phyloP scores from a whole-genome alignment of 92 coral and sea anemone species.

The Epizoanthus fatuus region DNA sequence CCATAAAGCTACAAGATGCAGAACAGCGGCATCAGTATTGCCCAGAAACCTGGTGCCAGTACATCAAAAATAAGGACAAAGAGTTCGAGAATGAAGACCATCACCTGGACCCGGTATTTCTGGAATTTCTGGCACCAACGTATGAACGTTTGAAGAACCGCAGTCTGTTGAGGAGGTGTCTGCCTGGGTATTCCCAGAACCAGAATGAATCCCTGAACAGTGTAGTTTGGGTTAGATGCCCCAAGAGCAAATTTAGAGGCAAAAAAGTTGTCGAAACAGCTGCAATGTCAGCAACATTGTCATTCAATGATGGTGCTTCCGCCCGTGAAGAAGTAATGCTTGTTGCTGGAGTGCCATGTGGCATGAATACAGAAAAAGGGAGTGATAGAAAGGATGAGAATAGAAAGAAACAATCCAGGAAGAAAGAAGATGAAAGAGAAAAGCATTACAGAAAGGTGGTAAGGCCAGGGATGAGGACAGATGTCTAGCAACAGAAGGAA shows the following conservation, averaged over 20 bases:
- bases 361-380: neutral
- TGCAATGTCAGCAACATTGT: neutral
- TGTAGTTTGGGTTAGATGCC: neutral
- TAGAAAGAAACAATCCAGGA: too few relatives aligned
- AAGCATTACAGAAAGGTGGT: too few relatives aligned
- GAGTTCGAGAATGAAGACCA: neutral
- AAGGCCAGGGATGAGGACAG: too few relatives aligned
- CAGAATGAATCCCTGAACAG: neutral
- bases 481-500: too few relatives aligned
- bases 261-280: neutral
- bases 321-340: neutral
- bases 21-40: constrained; percentile 6
- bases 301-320: constrained; percentile 5
- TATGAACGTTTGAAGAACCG: neutral
- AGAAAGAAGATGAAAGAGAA: too few relatives aligned
- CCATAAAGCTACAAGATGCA: neutral
- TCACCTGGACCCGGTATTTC: neutral
- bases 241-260: neutral
- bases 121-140: neutral
- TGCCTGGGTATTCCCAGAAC: constrained; percentile 1
- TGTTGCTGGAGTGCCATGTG: neutral
- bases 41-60: neutral
- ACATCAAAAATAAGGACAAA: neutral
- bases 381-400: neutral
- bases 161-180: neutral